phyloP scores from a whole-genome alignment of 2,113 vertebrate genomes.

The Paralichthys olivaceus region DNA sequence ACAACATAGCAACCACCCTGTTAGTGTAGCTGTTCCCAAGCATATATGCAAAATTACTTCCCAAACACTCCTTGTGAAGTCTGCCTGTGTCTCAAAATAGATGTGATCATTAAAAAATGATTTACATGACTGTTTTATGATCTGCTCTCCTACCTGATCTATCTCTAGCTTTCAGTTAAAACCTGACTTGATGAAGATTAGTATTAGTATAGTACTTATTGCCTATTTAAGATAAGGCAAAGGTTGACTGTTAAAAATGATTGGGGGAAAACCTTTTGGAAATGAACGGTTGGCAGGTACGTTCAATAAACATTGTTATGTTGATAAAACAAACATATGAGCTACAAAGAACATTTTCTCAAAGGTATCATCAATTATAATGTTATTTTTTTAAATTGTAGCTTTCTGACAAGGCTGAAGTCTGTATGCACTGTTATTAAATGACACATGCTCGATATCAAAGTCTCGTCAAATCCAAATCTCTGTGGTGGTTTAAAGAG shows the following conservation, averaged over 20 bases:
- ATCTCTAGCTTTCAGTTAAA: background rate
- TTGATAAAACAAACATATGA: background rate
- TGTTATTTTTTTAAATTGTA: background rate
- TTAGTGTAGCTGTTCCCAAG: background rate
- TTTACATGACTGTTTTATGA: background rate
- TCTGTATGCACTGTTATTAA: constrained; percentile 12
- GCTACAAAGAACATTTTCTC: background rate
- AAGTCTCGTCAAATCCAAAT: constrained; percentile 32
- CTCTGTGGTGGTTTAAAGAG: constrained; percentile 37
- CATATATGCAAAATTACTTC: background rate
- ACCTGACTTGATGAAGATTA: background rate
- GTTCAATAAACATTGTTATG: background rate
- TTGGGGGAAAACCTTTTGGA: background rate
- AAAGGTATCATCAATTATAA: background rate
- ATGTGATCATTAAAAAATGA: background rate
- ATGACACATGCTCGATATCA: constrained; percentile 45
- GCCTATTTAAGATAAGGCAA: background rate
- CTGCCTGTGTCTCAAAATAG: background rate
- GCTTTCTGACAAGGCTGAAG: constrained; percentile 3
- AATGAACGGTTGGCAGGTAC: background rate
- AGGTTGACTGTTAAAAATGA: background rate
- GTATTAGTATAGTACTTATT: background rate
- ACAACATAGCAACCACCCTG: background rate
- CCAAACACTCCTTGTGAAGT: background rate
- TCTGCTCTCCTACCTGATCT: background rate